Evolutionary conservation across 35 echinoderm and acorn worm species (phyloP).

Genomic region (Diadema setosum): DNA sequence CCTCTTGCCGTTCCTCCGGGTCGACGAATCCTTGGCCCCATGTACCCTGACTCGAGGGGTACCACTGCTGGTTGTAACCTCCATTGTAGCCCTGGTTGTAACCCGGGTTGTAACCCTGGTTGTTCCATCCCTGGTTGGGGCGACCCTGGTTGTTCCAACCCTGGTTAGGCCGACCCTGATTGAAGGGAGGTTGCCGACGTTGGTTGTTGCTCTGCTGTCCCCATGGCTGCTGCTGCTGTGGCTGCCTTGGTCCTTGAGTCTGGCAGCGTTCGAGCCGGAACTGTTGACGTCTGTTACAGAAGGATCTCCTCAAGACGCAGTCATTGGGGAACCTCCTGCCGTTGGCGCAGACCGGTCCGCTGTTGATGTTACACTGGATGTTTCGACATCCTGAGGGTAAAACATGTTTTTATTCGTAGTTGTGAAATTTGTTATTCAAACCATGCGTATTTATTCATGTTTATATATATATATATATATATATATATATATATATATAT

Average conservation of each 20-base stretch:
- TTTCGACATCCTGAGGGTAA: too few relatives aligned
- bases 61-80: background rate
- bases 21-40: background rate
- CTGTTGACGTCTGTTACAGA: background rate
- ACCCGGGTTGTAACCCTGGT: background rate
- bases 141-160: background rate
- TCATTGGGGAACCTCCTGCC: too few relatives aligned
- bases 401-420: too few relatives aligned
- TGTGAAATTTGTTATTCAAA: too few relatives aligned
- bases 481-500: too few relatives aligned
- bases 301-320: too few relatives aligned
- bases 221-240: background rate
- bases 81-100: background rate
- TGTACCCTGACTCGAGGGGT: background rate
- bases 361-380: too few relatives aligned
- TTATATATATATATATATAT: too few relatives aligned
- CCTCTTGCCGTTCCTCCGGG: background rate
- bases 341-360: too few relatives aligned
- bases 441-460: too few relatives aligned
- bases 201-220: background rate
- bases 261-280: background rate
- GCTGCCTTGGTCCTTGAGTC: background rate
- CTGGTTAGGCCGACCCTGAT: too few relatives aligned
- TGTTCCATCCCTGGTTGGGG: background rate
- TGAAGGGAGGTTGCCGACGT: background rate